These are phyloP conservation scores for Azemiops feae DNA, from an alignment of 2,113 vertebrate genomes.

Conservation along the genomic window DNA sequence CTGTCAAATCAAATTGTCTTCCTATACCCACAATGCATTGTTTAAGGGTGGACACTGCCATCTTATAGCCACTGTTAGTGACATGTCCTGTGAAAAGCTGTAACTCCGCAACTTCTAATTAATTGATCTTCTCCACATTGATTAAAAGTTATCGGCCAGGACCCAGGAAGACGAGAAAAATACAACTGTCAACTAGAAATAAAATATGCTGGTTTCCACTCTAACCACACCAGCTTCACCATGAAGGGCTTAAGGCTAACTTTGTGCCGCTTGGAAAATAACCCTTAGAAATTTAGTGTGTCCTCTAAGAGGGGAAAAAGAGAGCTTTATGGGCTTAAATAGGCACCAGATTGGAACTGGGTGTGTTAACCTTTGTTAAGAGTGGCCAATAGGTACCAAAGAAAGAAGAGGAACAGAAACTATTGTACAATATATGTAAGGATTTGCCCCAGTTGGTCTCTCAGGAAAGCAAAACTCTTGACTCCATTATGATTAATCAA, in stretches of 20 bases:
- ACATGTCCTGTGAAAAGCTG: neutral
- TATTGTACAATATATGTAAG: neutral
- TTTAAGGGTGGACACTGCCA: neutral
- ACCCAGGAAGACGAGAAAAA: neutral
- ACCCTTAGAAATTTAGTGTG: neutral
- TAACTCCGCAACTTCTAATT: neutral
- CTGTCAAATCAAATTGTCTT: neutral
- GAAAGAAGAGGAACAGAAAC: neutral
- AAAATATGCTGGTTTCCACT: neutral
- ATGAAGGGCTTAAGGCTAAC: neutral
- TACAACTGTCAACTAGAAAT: neutral
- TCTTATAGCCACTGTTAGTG: neutral
- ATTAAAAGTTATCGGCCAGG: neutral
- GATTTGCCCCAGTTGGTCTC: too few relatives aligned
- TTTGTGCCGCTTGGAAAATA: neutral
- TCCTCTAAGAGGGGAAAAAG: neutral
- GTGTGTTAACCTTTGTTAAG: neutral
- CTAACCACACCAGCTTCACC: neutral
- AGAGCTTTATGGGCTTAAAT: neutral
- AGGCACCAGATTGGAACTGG: neutral
- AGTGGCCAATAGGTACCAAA: neutral
- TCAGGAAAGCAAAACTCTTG: too few relatives aligned
- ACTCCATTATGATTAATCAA: too few relatives aligned
- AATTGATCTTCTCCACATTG: neutral
- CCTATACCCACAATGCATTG: neutral